phyloP scores from a whole-genome alignment of 2,888 invertebrate genomes.

The Neuroscelio doddi region DNA sequence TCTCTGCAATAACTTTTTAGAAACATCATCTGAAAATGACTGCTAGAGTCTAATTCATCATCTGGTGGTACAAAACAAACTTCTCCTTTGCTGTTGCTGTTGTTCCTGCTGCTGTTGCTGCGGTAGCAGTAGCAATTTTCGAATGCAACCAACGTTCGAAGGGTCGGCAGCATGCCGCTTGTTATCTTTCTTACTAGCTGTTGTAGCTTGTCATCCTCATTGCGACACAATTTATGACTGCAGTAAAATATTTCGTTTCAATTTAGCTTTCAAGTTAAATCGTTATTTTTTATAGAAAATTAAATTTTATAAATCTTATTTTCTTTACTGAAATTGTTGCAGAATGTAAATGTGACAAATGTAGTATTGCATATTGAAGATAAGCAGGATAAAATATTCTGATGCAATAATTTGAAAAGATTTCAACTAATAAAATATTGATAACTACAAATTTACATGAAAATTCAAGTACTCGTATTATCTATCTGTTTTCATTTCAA shows the following conservation, averaged over 20 bases:
- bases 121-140: constrained; percentile 73
- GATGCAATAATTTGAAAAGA: constrained; percentile 16
- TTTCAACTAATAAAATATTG: constrained; percentile 38
- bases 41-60: constrained; percentile 81
- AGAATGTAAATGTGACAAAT: no score
- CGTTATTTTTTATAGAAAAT: no score
- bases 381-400: no score
- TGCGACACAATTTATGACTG: neutral
- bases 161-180: constrained; percentile 78
- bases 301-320: no score
- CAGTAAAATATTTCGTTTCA: no score
- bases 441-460: constrained; percentile 34
- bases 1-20: constrained; percentile 86
- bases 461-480: constrained; percentile 45
- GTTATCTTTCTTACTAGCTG: constrained; percentile 69
- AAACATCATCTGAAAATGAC: constrained; percentile 85
- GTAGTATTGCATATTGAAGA: no score
- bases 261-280: no score
- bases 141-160: constrained; percentile 75
- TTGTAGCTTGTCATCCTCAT: constrained; percentile 32
- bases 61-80: constrained; percentile 75
- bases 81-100: constrained; percentile 45
- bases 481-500: constrained; percentile 43
- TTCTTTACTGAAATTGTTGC: no score
- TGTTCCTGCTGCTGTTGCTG: no score